Conservation (phyloP, 2,113 vertebrate genomes). For the Prietella phreatophila region DNA sequence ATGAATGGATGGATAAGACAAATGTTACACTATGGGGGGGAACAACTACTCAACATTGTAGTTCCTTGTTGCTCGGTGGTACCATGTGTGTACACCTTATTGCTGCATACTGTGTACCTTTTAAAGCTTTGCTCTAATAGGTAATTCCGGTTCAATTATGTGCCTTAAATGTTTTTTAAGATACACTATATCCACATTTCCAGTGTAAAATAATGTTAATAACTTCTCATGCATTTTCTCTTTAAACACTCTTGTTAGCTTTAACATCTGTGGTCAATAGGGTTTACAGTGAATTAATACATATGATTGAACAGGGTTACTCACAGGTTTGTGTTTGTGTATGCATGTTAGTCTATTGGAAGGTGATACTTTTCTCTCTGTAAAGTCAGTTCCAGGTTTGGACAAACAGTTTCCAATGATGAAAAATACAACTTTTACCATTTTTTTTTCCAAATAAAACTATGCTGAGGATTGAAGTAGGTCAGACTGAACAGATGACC, state of each 20-base stretch:
- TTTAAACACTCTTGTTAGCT: too few species aligned
- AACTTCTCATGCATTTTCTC: neutral
- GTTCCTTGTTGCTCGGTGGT: neutral
- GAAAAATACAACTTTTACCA: neutral
- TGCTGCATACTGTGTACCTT: neutral
- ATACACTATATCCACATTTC: neutral
- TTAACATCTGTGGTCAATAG: neutral
- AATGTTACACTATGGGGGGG: neutral
- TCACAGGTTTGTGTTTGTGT: neutral
- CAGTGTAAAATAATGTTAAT: neutral
- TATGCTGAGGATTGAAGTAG: conserved; percentile 4
- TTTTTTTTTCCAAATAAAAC: too few species aligned
- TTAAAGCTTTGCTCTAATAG: neutral
- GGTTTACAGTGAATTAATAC: neutral
- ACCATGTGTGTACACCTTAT: neutral
- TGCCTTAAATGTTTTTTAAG: neutral
- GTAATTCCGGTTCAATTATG: neutral
- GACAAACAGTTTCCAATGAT: neutral
- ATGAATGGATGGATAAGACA: neutral
- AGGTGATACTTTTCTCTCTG: neutral
- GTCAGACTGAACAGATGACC: conserved; percentile 13
- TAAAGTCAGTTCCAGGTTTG: neutral
- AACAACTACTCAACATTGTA: neutral
- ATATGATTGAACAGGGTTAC: neutral
- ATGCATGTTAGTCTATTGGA: neutral